These are phyloP conservation scores for Lacerta viridis DNA, from an alignment of 2,797 vertebrate species.

Conservation along the genomic window DNA sequence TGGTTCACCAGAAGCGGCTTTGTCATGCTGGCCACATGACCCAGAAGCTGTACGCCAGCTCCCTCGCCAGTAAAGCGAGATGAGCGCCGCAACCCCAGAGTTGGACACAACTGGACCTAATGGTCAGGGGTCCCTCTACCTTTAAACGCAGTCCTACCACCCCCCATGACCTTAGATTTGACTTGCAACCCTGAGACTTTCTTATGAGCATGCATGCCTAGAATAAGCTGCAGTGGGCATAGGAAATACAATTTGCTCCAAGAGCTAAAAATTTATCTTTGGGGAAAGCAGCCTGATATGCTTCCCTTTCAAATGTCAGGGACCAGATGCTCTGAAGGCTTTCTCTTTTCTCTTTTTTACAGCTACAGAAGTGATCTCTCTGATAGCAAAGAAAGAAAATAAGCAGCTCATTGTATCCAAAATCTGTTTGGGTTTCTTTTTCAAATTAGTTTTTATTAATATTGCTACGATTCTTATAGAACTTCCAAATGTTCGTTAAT, in stretches of 20 bases:
- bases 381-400: not conserved
- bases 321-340: not conserved
- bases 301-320: constrained; percentile 19
- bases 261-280: not conserved
- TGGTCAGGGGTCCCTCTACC: too few species aligned
- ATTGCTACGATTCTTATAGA: not conserved
- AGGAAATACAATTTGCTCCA: not conserved
- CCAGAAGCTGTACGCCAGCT: too few species aligned
- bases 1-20: too few species aligned
- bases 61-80: too few species aligned
- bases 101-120: too few species aligned
- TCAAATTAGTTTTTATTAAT: not conserved
- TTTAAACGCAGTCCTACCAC: too few species aligned
- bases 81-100: too few species aligned
- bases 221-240: not conserved
- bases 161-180: not conserved
- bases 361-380: not conserved
- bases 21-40: too few species aligned
- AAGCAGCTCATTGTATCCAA: not conserved
- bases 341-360: not conserved
- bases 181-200: not conserved
- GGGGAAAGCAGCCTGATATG: not conserved
- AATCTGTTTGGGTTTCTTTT: not conserved
- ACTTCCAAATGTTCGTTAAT: not conserved
- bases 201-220: not conserved